Conservation (phyloP, 2,113 vertebrate species). For the Mixornis gularis region DNA sequence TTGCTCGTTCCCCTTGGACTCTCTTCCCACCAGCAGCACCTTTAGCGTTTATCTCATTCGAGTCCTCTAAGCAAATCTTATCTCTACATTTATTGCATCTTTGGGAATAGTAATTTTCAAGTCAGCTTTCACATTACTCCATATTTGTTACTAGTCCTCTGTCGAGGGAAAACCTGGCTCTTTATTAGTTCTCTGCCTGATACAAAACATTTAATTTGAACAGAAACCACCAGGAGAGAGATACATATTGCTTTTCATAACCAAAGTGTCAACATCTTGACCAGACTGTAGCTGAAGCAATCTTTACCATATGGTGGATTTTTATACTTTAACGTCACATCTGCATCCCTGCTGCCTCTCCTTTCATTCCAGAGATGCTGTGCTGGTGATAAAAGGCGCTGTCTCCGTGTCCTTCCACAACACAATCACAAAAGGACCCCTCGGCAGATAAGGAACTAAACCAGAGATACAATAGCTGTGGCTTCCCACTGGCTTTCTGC, state of each 20-base stretch:
- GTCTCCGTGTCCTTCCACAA: constrained; percentile 54
- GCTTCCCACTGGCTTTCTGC: constrained; percentile 58
- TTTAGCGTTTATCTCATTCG: constrained; percentile 67
- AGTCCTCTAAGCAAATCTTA: constrained; percentile 68
- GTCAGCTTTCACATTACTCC: constrained; percentile 71
- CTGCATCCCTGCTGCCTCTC: constrained; percentile 56
- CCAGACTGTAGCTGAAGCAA: constrained; percentile 55
- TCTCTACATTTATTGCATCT: constrained; percentile 68
- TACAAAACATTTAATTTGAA: constrained; percentile 76
- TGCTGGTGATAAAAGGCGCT: constrained; percentile 43
- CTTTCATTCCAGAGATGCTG: constrained; percentile 43
- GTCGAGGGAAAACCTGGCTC: constrained; percentile 62
- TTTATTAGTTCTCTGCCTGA: constrained; percentile 75
- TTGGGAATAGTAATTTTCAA: constrained; percentile 75
- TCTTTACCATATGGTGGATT: constrained; percentile 70
- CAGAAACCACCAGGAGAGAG: constrained; percentile 70
- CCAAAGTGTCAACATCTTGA: constrained; percentile 70
- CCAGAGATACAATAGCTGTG: constrained; percentile 54
- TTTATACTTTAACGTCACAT: constrained; percentile 57
- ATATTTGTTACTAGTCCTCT: constrained; percentile 71
- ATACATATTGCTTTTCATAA: constrained; percentile 73
- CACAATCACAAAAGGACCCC: constrained; percentile 57
- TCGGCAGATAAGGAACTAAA: constrained; percentile 56
- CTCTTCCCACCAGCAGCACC: constrained; percentile 60
- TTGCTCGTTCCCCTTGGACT: not conserved